Percentiles rank a stretch among this genome's conserved stretches.
Evolutionary conservation across 2,888 invertebrate species (phyloP).

Genomic region (Drepana falcataria): DNA sequence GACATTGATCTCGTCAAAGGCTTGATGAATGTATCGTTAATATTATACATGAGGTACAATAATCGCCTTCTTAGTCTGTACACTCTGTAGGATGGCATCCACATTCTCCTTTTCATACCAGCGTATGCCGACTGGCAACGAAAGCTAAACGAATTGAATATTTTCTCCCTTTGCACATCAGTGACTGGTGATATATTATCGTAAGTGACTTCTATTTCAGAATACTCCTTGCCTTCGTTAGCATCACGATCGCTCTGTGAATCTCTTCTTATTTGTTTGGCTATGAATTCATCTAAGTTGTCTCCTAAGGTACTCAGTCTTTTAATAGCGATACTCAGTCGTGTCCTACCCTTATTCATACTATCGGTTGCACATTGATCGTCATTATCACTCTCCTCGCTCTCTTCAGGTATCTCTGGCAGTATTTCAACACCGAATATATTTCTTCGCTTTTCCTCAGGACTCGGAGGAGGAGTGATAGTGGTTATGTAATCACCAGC

Average conservation of each 20-base stretch:
- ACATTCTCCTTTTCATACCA: constrained; percentile 52
- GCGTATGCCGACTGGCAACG: constrained; percentile 62
- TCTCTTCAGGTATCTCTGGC: constrained; percentile 76
- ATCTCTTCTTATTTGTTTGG: constrained; percentile 60
- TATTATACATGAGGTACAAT: constrained; percentile 50
- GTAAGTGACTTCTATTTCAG: constrained; percentile 63
- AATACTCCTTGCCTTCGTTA: constrained; percentile 46
- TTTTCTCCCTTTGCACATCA: constrained; percentile 63
- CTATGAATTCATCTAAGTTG: constrained; percentile 69
- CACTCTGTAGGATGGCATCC: constrained; percentile 66
- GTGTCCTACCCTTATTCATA: constrained; percentile 44
- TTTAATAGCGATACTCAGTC: constrained; percentile 65
- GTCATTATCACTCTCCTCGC: constrained; percentile 54
- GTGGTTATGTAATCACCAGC: constrained; percentile 41
- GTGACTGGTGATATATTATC: constrained; percentile 65
- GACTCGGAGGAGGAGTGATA: constrained; percentile 66
- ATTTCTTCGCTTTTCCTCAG: constrained; percentile 67
- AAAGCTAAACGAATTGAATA: constrained; percentile 66
- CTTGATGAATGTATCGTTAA: constrained; percentile 67
- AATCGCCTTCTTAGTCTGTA: constrained; percentile 58
- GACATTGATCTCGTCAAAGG: constrained; percentile 65
- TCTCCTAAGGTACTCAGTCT: constrained; percentile 74
- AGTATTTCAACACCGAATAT: constrained; percentile 73
- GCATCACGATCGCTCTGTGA: constrained; percentile 42
- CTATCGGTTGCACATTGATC: constrained; percentile 26